Evolutionary conservation across 64 coral and sea anemone genomes (phyloP).

Genomic region (Platygyra sinensis): DNA sequence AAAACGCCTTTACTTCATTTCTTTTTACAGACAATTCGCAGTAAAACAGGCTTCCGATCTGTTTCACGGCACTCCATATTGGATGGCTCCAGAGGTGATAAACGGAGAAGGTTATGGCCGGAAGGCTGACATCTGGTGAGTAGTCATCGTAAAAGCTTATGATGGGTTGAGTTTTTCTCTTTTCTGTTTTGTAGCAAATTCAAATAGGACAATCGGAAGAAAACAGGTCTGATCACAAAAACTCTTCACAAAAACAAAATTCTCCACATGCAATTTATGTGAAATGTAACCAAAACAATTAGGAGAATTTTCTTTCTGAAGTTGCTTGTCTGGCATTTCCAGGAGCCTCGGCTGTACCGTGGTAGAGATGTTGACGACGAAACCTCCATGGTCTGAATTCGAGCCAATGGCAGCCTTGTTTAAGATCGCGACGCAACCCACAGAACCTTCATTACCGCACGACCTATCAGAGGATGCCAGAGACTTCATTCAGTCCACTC

Average conservation of each 20-base stretch:
- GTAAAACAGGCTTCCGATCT: slow-evolving; percentile 94
- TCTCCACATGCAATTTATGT: background rate
- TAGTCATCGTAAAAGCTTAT: background rate
- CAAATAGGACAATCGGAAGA: background rate
- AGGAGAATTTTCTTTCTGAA: background rate
- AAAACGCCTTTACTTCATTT: background rate
- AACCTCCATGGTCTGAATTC: slow-evolving; percentile 93
- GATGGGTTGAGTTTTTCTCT: background rate
- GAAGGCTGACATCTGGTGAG: slow-evolving; percentile 97
- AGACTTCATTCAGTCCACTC: slow-evolving; percentile 80
- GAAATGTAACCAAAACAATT: background rate
- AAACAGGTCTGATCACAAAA: background rate
- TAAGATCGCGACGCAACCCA: slow-evolving; percentile 94
- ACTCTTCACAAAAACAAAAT: background rate
- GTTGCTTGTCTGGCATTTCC: background rate
- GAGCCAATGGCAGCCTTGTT: slow-evolving; percentile 99
- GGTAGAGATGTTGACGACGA: slow-evolving; percentile 96
- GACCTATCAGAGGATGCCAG: slow-evolving; percentile 72
- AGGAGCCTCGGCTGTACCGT: slow-evolving; percentile 99
- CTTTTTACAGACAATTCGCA: slow-evolving; percentile 84
- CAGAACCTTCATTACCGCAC: slow-evolving; percentile 72
- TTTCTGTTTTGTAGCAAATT: background rate
- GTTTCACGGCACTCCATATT: slow-evolving; percentile 98
- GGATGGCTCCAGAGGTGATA: slow-evolving; percentile 99
- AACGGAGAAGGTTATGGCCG: slow-evolving; percentile 95